Evolutionary conservation across 2,888 invertebrate species (phyloP).

Genomic region (Leptinotarsa peninsularis): DNA sequence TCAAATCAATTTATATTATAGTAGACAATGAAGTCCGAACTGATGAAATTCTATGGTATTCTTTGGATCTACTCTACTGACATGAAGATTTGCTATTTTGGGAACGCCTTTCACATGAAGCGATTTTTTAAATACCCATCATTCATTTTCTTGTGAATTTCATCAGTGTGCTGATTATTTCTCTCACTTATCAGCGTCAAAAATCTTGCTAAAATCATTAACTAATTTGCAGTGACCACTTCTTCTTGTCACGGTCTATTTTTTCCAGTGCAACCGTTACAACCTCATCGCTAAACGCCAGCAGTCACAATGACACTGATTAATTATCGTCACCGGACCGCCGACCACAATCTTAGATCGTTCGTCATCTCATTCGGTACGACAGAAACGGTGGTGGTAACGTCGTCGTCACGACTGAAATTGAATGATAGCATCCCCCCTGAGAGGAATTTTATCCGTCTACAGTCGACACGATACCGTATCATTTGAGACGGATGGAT

Average conservation of each 20-base stretch:
- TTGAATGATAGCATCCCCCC: constrained; percentile 48
- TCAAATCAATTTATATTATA: too few species aligned
- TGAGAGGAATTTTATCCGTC: constrained; percentile 35
- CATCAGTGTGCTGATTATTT: too few species aligned
- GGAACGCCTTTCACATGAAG: too few species aligned
- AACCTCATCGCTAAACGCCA: constrained; percentile 55
- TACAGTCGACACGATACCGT: constrained; percentile 33
- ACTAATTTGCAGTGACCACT: background rate
- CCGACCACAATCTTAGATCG: constrained; percentile 55
- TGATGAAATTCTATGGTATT: too few species aligned
- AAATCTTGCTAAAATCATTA: background rate
- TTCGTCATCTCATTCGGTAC: constrained; percentile 53
- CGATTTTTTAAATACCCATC: too few species aligned
- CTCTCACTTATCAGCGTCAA: background rate
- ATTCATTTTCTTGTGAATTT: too few species aligned
- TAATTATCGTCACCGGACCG: constrained; percentile 56
- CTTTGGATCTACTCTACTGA: too few species aligned
- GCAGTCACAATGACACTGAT: constrained; percentile 54
- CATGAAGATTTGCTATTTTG: too few species aligned
- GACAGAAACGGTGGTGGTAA: constrained; percentile 27
- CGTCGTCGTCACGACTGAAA: constrained; percentile 38
- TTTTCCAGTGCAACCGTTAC: constrained; percentile 53
- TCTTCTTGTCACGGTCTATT: constrained; percentile 37
- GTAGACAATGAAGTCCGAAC: too few species aligned
- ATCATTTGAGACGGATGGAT: constrained; percentile 33